These are phyloP conservation scores for Medauroidea extradentata DNA, from an alignment of 1,140 invertebrate genomes.

Conservation along the genomic window DNA sequence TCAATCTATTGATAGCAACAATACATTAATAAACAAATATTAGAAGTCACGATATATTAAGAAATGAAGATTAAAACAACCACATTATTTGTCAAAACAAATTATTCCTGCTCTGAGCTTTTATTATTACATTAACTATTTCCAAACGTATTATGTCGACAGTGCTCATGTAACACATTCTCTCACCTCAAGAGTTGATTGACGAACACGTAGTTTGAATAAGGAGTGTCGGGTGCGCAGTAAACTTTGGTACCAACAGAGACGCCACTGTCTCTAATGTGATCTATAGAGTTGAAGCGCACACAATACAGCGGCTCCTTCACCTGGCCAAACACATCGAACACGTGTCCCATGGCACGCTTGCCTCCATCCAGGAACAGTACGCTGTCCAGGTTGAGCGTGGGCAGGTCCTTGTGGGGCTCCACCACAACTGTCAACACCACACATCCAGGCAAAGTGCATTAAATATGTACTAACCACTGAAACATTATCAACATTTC, in stretches of 20 bases:
- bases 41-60: no score
- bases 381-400: conserved; percentile 78
- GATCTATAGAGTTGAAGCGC: conserved; percentile 71
- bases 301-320: conserved; percentile 74
- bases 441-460: no score
- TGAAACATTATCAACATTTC: no score
- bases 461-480: no score
- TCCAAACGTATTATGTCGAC: no score
- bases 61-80: no score
- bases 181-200: conserved; percentile 61
- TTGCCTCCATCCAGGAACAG: conserved; percentile 72
- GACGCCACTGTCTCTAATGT: conserved; percentile 63
- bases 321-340: conserved; percentile 86
- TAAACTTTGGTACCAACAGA: conserved; percentile 65
- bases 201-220: conserved; percentile 71
- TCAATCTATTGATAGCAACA: not conserved
- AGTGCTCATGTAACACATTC: no score
- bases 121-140: no score
- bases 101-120: no score
- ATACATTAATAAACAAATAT: no score
- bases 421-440: conserved; percentile 63
- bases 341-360: conserved; percentile 70
- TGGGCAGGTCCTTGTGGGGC: conserved; percentile 59
- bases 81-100: no score
- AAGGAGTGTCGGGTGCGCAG: conserved; percentile 67